Conservation (phyloP, 2,888 invertebrate species). For the Minunthozetes semirufus region DNA sequence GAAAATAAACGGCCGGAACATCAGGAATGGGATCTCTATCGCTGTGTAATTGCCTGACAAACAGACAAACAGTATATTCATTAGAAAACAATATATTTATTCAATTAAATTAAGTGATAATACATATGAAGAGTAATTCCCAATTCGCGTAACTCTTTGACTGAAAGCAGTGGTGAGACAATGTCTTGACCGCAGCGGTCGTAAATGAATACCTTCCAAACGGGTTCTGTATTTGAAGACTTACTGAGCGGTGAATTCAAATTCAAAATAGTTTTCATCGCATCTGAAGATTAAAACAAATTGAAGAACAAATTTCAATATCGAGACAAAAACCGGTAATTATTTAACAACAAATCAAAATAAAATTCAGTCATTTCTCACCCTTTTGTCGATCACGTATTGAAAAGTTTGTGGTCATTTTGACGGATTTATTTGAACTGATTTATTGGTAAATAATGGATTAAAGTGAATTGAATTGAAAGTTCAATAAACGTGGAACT, state of each 20-base stretch:
- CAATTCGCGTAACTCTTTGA: conserved; percentile 87
- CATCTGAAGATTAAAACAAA: conserved; percentile 53
- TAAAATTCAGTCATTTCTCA: neutral
- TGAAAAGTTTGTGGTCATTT: conserved; percentile 18
- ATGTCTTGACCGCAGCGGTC: conserved; percentile 96
- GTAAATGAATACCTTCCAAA: conserved; percentile 93
- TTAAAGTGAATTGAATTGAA: neutral
- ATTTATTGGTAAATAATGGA: neutral
- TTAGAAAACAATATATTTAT: neutral
- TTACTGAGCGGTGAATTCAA: conserved; percentile 74
- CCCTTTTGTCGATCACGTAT: conserved; percentile 34
- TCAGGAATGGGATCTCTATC: conserved; percentile 74
- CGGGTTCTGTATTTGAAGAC: conserved; percentile 65
- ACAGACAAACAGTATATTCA: too few relatives aligned
- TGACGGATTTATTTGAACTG: neutral
- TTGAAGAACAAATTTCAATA: neutral
- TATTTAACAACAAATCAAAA: neutral
- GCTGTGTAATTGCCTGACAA: conserved; percentile 47
- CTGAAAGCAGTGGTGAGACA: conserved; percentile 89
- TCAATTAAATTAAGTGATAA: conserved; percentile 48
- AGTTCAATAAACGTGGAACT: conserved; percentile 2
- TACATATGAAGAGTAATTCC: conserved; percentile 97
- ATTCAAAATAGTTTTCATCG: conserved; percentile 91
- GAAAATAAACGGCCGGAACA: conserved; percentile 97
- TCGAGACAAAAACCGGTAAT: conserved; percentile 6